phyloP scores from a whole-genome alignment of 2,113 vertebrate species.

The Noturus placidus region DNA sequence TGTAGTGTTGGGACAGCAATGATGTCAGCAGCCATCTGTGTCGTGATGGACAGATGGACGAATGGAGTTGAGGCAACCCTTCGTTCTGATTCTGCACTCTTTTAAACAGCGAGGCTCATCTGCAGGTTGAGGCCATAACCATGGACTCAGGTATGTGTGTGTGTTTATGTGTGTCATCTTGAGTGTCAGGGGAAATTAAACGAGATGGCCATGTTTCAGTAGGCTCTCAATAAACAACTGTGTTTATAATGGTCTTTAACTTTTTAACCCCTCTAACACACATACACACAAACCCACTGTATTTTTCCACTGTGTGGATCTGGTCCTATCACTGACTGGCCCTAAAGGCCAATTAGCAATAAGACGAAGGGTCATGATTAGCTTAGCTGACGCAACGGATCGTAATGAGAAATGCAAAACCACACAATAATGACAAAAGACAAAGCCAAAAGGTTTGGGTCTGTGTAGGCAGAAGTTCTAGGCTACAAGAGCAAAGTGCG shows the following conservation, averaged over 20 bases:
- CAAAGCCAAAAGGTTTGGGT: slow-evolving; percentile 35
- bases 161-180: not conserved
- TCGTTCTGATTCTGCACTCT: slow-evolving; percentile 6
- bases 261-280: slow-evolving; percentile 14
- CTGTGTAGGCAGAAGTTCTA: slow-evolving; percentile 36
- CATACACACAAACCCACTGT: slow-evolving; percentile 35
- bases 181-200: slow-evolving; percentile 37
- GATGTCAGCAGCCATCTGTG: not conserved
- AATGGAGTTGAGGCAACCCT: not conserved
- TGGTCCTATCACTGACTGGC: slow-evolving; percentile 52
- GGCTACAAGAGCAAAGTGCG: slow-evolving; percentile 40
- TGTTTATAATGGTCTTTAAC: slow-evolving; percentile 58
- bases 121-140: not conserved
- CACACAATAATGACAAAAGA: slow-evolving; percentile 52
- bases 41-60: not conserved
- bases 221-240: slow-evolving; percentile 56
- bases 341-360: slow-evolving; percentile 66
- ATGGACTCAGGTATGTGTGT: not conserved
- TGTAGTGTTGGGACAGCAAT: not conserved
- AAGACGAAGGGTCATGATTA: slow-evolving; percentile 56
- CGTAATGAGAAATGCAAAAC: slow-evolving; percentile 54
- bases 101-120: not conserved
- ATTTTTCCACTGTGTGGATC: slow-evolving; percentile 64
- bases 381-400: slow-evolving; percentile 63
- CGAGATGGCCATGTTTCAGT: slow-evolving; percentile 53